Evolutionary conservation across 1,140 invertebrate species (phyloP), one percentile per base, ranked within the genome.

Genomic region (Ips typographus): DNA sequence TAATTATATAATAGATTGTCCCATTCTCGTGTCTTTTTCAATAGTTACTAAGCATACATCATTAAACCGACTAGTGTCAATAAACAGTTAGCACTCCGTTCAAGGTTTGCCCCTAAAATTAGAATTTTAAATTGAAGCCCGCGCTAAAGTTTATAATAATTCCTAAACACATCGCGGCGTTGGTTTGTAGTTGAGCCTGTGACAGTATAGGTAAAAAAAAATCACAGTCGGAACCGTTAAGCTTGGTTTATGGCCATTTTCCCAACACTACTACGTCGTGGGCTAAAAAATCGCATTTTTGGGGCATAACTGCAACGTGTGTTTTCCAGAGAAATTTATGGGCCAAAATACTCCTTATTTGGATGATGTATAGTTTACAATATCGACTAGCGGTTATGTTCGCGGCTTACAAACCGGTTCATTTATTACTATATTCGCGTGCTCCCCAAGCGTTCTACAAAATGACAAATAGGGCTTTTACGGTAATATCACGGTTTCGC

Each of bases 301-400:
- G 36, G 6, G 49, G 47, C 59, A 47, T 61, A 47, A 37, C 43
- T 61, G 47, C 47, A 64, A 53, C 61, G 47, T 64, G 61, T 64
- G 61, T 22, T 22, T 38, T 40, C 51, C 38, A 52, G 22, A 3
- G 40, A 22, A 64, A 64, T 64, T 64, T 64, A 64, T 64, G 49
- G 49, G 43, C 47, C 61, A 53, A 53, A 64, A 64, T 64, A 40
- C 61, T 52, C 51, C 61, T 64, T 53, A 64, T 53, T 52, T 5
- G 38, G 40, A 56, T 65, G 53, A 65, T 56, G 56, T 65, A 65
- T 65, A 56, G 63, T 65, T 65, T 57, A 65, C 61, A 52, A 65
- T 65, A 65, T 56, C 63, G 63, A 56, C 52, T 56, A 8, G 63
- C 63, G 63, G 51, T 65, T 65, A 56, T 55, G 51, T 65, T 57